A percentile compares a stretch with the other conserved stretches of the same genome.
These are phyloP conservation scores for Enteromius fasciolatus DNA, from an alignment of 2,797 vertebrate genomes.

Conservation along the genomic window DNA sequence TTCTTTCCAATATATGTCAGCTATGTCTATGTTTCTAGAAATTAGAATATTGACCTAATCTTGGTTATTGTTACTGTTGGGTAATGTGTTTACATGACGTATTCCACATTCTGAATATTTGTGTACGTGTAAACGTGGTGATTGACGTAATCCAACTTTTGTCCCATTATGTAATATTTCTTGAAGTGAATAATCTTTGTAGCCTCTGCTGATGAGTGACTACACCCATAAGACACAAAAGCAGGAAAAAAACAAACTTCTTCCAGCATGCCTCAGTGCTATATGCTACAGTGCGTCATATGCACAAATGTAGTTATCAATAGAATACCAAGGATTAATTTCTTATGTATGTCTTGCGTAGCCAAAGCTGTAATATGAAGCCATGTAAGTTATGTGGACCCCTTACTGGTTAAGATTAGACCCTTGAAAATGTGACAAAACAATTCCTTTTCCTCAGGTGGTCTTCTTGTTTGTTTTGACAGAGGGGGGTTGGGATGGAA, in stretches of 20 bases:
- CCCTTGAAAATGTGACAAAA: slow-evolving; percentile 39
- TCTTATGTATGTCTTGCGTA: not conserved
- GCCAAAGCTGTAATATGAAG: slow-evolving; percentile 26
- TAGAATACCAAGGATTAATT: not conserved
- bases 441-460: slow-evolving; percentile 54
- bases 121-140: not conserved
- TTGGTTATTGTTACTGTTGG: not conserved
- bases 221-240: slow-evolving; percentile 11
- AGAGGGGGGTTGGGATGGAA: slow-evolving; percentile 37
- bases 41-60: not conserved
- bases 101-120: not conserved
- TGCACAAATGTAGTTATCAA: not conserved
- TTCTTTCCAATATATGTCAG: not conserved
- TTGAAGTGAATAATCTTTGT: not conserved
- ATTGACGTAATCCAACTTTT: slow-evolving; percentile 12
- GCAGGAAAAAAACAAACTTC: not conserved
- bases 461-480: slow-evolving; percentile 56
- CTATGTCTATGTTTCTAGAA: not conserved
- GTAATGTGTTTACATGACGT: not conserved
- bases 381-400: slow-evolving; percentile 1
- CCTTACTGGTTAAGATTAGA: slow-evolving; percentile 45
- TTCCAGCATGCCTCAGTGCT: not conserved
- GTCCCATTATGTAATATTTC: not conserved
- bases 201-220: not conserved
- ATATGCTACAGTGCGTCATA: not conserved